Conservation (phyloP, 1,140 invertebrate genomes). For the Parapsyche elsis region DNA sequence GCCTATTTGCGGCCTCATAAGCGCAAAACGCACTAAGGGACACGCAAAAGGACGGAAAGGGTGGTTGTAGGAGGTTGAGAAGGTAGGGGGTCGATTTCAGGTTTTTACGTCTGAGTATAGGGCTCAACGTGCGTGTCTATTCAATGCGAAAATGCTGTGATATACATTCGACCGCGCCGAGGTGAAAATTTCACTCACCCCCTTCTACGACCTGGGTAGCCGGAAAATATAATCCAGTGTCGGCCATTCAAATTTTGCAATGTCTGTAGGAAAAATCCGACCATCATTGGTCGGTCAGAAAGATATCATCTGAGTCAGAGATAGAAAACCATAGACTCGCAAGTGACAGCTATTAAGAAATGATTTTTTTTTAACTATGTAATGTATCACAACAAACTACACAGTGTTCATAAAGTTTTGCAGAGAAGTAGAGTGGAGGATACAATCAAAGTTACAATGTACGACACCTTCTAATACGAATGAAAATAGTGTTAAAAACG, state of each 20-base stretch:
- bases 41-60: background rate
- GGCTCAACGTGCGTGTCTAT: slow-evolving; percentile 25
- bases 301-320: background rate
- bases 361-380: background rate
- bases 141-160: slow-evolving; percentile 34
- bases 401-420: too few species aligned
- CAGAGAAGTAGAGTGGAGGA: too few species aligned
- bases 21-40: background rate
- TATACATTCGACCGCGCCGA: slow-evolving; percentile 27
- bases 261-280: slow-evolving; percentile 27
- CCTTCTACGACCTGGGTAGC: background rate
- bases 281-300: slow-evolving; percentile 2
- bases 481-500: too few species aligned
- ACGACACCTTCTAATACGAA: too few species aligned
- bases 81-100: background rate
- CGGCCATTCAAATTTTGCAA: slow-evolving; percentile 26
- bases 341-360: background rate
- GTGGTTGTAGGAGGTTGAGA: background rate
- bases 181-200: slow-evolving; percentile 19
- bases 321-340: background rate
- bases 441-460: too few species aligned
- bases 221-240: slow-evolving; percentile 38
- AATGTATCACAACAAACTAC: too few species aligned
- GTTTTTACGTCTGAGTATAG: background rate
- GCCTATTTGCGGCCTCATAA: slow-evolving; percentile 15